Evolutionary conservation across 2,797 vertebrate species (phyloP).

Genomic region (Smutsia gigantea): DNA sequence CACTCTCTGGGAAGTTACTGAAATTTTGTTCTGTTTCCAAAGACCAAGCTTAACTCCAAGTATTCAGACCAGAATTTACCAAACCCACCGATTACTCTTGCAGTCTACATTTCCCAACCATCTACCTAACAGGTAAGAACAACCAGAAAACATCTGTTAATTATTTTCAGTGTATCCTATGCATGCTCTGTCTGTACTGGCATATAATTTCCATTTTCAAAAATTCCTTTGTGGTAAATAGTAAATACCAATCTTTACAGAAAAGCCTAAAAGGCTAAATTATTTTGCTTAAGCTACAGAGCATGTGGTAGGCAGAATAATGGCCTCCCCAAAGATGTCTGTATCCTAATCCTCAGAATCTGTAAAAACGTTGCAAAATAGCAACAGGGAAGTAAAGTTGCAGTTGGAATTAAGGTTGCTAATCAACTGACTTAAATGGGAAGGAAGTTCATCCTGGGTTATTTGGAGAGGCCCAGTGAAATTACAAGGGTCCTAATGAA

Average conservation of each 20-base stretch:
- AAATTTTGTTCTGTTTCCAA: background rate
- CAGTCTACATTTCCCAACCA: background rate
- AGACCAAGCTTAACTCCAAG: background rate
- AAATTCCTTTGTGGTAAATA: conserved; percentile 27
- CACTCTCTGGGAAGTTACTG: background rate
- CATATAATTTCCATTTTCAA: conserved; percentile 12
- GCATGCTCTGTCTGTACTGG: background rate
- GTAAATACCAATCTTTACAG: conserved; percentile 35
- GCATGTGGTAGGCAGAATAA: background rate
- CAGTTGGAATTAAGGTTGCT: background rate
- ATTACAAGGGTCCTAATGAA: background rate
- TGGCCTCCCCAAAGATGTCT: background rate
- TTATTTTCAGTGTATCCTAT: background rate
- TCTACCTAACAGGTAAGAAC: background rate
- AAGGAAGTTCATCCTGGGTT: background rate
- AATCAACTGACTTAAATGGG: background rate
- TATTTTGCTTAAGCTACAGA: background rate
- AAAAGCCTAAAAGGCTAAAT: background rate
- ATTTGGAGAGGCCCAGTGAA: background rate
- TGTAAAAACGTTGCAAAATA: background rate
- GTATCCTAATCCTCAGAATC: background rate
- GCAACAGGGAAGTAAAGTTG: background rate
- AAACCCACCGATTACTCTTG: background rate
- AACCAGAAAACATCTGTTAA: conserved; percentile 5
- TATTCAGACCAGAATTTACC: background rate